Percentiles rank a stretch among this genome's conserved stretches.
Conservation (phyloP, 35 echinoderm and acorn worm genomes). For the Holothuria glaberrima region DNA sequence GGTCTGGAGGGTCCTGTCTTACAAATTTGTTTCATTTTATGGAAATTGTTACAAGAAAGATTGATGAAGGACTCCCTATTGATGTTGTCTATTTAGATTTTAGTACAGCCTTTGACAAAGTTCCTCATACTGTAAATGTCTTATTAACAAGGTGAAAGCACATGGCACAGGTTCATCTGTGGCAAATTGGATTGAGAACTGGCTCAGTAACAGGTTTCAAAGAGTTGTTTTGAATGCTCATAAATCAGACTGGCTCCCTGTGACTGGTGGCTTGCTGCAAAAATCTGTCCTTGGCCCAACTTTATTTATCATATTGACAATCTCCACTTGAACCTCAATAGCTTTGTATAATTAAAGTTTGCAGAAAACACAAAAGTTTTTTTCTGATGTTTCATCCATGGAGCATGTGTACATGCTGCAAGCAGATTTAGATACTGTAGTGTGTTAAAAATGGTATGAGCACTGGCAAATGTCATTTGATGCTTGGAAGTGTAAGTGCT, state of each 20-base stretch:
- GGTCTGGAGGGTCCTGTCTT: too few relatives aligned
- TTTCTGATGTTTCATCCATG: too few relatives aligned
- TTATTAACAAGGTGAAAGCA: neutral
- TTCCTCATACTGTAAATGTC: neutral
- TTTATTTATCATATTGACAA: neutral
- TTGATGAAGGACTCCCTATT: neutral
- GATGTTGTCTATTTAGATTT: conserved; percentile 13
- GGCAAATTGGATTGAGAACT: conserved; percentile 3
- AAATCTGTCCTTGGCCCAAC: neutral
- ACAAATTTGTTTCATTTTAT: too few relatives aligned
- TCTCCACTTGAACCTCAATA: too few relatives aligned
- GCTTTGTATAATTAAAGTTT: too few relatives aligned
- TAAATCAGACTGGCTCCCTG: neutral
- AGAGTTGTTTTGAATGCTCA: neutral
- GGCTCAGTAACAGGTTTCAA: neutral
- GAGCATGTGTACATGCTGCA: too few relatives aligned
- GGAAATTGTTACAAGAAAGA: too few relatives aligned
- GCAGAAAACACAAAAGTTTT: too few relatives aligned
- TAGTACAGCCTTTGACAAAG: neutral
- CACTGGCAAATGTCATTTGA: too few relatives aligned
- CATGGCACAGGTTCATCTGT: neutral
- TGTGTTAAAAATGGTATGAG: too few relatives aligned
- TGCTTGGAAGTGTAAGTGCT: too few relatives aligned
- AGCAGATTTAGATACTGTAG: too few relatives aligned
- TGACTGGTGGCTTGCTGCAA: neutral